These are phyloP conservation scores for Macroramphosus scolopax DNA, from an alignment of 2,797 vertebrate genomes.

Conservation along the genomic window DNA sequence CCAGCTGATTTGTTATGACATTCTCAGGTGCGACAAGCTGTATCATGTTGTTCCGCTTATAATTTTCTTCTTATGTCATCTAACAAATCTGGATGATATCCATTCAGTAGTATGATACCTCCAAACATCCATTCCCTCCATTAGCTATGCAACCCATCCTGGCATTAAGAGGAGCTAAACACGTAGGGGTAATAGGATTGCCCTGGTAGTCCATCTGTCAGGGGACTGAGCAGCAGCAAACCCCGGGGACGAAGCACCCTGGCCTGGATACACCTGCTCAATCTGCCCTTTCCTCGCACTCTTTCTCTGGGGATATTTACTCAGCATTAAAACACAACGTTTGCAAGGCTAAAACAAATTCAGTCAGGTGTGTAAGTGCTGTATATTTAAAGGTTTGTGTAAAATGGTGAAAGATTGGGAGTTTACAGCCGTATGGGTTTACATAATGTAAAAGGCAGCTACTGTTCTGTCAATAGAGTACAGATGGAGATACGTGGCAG, in stretches of 20 bases:
- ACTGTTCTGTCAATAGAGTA: constrained; percentile 52
- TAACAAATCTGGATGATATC: constrained; percentile 56
- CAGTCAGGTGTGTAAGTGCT: constrained; percentile 42
- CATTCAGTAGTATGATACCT: constrained; percentile 39
- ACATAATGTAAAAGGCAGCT: constrained; percentile 39
- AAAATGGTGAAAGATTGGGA: constrained; percentile 22
- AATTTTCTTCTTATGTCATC: constrained; percentile 30
- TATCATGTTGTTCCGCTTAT: no score
- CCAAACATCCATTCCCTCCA: constrained; percentile 48
- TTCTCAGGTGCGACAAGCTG: constrained; percentile 11
- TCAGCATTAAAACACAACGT: constrained; percentile 39
- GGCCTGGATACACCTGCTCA: constrained; percentile 59
- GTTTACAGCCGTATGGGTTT: constrained; percentile 39
- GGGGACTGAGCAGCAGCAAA: constrained; percentile 59
- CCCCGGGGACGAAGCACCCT: constrained; percentile 52
- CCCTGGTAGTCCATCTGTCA: constrained; percentile 72
- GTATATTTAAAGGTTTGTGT: constrained; percentile 18
- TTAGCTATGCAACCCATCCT: constrained; percentile 61
- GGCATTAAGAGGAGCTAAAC: constrained; percentile 69
- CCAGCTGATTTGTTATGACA: constrained; percentile 23
- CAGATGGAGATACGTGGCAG: constrained; percentile 63
- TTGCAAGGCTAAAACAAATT: constrained; percentile 25
- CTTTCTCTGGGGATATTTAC: constrained; percentile 49
- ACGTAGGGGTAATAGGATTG: constrained; percentile 78
- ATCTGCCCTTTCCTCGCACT: constrained; percentile 46